Evolutionary conservation across 2,113 vertebrate genomes (phyloP), one percentile per base, ranked within the genome.

Genomic region (Gopherus evgoodei): DNA sequence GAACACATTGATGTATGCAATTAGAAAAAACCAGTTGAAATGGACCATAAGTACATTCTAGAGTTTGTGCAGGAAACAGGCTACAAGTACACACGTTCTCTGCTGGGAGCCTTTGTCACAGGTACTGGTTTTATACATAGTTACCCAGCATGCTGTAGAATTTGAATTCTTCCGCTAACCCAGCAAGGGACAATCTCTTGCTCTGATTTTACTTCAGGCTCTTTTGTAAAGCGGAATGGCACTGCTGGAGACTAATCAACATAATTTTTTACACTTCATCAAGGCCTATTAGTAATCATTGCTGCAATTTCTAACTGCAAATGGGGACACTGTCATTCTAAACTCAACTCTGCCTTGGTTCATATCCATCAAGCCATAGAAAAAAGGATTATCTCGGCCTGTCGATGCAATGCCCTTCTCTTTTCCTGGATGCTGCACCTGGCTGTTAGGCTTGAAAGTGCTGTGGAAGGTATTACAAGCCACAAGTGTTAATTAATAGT

Each of bases 191-290:
- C 97, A 65, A 96, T 82, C 89, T 95, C 90, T 93, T 81, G 6
- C 86, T 29, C 84, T 92, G 90, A 0, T 97, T 97, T 97, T 91
- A 92, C 97, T 93, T 83, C 54, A 94, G 93, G 95, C 94, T 94
- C 78, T 96, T 96, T 96, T 95, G 88, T 84, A 95, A 97, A 87
- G 96, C 93, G 94, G 82, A 97, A 93, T 97, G 93, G 87, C 97
- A 72, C 96, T 97, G 97, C 96, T 97, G 97, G 97, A 98, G 97
- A 91, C 96, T 95, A 97, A 98, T 97, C 97, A 98, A 96, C 10
- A 5, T 96, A 95, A 97, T 97, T 97, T 97, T 97, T 97, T 94
- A 92, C 94, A 97, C 95, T 96, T 97, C 91, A 88, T 83, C 89
- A 92, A 97, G 87, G 90, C 95, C 87, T 97, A 89, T 96, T 97